These are phyloP conservation scores for Drosophila hydei DNA, from an alignment of 1,140 invertebrate genomes.

Conservation along the genomic window DNA sequence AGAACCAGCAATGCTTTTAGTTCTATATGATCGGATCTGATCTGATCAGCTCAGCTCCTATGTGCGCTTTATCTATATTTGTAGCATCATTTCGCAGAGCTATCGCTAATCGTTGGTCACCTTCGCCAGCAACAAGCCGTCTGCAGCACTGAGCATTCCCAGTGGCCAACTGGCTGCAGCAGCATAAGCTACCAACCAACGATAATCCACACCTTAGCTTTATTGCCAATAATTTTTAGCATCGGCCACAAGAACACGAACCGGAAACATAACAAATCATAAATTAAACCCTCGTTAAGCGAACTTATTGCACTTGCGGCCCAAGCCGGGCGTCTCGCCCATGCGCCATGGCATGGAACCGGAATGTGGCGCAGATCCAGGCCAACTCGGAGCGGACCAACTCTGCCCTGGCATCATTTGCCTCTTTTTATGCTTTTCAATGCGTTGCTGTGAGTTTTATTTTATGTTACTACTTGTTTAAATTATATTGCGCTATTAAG, in stretches of 20 bases:
- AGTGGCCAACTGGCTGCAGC: slow-evolving; percentile 30
- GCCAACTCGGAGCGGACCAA: slow-evolving; percentile 27
- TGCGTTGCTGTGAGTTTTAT: slow-evolving; percentile 80
- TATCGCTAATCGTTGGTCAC: slow-evolving; percentile 26
- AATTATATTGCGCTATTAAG: slow-evolving; percentile 83
- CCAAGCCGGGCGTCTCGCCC: slow-evolving; percentile 58
- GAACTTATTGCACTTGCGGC: slow-evolving; percentile 80
- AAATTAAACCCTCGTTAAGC: slow-evolving; percentile 84
- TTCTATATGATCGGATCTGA: not conserved
- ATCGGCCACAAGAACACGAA: slow-evolving; percentile 72
- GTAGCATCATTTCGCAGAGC: slow-evolving; percentile 9
- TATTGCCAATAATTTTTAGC: slow-evolving; percentile 77
- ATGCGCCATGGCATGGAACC: slow-evolving; percentile 68
- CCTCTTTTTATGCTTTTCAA: slow-evolving; percentile 73
- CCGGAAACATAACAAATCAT: slow-evolving; percentile 84
- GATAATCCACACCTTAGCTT: slow-evolving; percentile 81
- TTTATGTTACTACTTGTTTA: slow-evolving; percentile 83
- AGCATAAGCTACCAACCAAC: slow-evolving; percentile 55
- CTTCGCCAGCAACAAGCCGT: not conserved
- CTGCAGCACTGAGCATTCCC: slow-evolving; percentile 2
- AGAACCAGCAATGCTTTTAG: not conserved
- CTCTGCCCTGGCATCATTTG: slow-evolving; percentile 65
- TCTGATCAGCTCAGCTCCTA: not conserved
- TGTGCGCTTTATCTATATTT: slow-evolving; percentile 1
- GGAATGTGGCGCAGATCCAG: slow-evolving; percentile 14